phyloP scores from a whole-genome alignment of 2,888 invertebrate genomes.

The Nymphalis urticae region DNA sequence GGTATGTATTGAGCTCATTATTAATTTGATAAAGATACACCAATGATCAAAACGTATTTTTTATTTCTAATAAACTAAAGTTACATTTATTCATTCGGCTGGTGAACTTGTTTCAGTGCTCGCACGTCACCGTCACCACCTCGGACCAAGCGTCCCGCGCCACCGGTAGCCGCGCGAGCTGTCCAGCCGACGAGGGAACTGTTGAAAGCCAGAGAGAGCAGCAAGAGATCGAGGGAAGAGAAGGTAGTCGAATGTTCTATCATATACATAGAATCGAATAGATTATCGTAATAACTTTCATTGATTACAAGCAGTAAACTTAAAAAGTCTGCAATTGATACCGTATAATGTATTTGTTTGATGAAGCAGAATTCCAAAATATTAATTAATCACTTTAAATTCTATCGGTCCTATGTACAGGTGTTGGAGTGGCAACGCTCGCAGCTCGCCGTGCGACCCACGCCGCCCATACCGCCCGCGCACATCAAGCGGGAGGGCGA shows the following conservation, averaged over 20 bases:
- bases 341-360: too few species aligned
- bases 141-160: constrained; percentile 48
- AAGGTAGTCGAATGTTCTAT: constrained; percentile 53
- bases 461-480: constrained; percentile 77
- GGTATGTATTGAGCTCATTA: constrained; percentile 61
- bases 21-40: not conserved
- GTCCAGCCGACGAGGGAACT: constrained; percentile 70
- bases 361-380: too few species aligned
- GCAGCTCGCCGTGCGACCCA: constrained; percentile 72
- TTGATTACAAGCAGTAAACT: too few species aligned
- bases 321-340: too few species aligned
- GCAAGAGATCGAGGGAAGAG: constrained; percentile 77
- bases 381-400: too few species aligned
- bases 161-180: constrained; percentile 45
- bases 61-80: not conserved
- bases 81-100: not conserved
- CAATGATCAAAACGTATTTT: not conserved
- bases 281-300: too few species aligned
- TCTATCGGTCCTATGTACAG: too few species aligned
- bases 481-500: constrained; percentile 50
- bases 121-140: constrained; percentile 83
- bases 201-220: constrained; percentile 75
- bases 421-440: constrained; percentile 80
- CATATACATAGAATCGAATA: too few species aligned
- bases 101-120: constrained; percentile 54